phyloP scores from a whole-genome alignment of 2,797 vertebrate genomes.

The Enteromius afrohamiltoni region DNA sequence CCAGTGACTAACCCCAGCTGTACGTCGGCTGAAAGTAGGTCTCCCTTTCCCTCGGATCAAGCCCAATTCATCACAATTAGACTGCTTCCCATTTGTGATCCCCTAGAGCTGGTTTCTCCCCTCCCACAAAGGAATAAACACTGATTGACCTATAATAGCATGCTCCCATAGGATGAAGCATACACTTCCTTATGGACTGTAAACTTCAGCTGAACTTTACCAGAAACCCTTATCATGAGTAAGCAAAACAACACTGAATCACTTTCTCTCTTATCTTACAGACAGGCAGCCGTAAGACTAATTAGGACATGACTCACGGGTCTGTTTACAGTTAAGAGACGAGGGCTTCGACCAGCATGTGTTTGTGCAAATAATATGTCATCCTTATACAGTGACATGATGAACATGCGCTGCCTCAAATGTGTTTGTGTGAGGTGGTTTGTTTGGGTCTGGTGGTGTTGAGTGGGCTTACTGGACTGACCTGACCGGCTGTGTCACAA shows the following conservation, averaged over 20 bases:
- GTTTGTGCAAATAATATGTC: conserved; percentile 46
- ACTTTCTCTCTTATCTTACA: conserved; percentile 34
- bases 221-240: conserved; percentile 43
- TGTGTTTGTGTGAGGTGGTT: conserved; percentile 39
- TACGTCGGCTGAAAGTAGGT: conserved; percentile 57
- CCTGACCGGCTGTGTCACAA: conserved; percentile 98
- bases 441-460: conserved; percentile 32
- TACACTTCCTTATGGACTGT: conserved; percentile 4
- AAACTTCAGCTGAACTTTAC: conserved; percentile 53
- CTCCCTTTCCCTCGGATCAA: conserved; percentile 52
- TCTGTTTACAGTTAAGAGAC: conserved; percentile 40
- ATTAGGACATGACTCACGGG: conserved; percentile 43
- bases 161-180: conserved; percentile 37
- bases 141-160: conserved; percentile 44
- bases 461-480: conserved; percentile 68
- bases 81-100: conserved; percentile 56
- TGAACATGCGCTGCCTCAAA: conserved; percentile 31
- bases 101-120: conserved; percentile 47
- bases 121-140: conserved; percentile 48
- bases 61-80: conserved; percentile 64
- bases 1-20: conserved; percentile 65
- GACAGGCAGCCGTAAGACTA: conserved; percentile 36
- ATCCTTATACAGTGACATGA: conserved; percentile 39
- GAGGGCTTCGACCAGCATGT: conserved; percentile 32
- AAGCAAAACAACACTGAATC: conserved; percentile 43